Base-by-base conservation (phyloP, 64 coral and sea anemone genomes). In the Porites australiensis region DNA sequence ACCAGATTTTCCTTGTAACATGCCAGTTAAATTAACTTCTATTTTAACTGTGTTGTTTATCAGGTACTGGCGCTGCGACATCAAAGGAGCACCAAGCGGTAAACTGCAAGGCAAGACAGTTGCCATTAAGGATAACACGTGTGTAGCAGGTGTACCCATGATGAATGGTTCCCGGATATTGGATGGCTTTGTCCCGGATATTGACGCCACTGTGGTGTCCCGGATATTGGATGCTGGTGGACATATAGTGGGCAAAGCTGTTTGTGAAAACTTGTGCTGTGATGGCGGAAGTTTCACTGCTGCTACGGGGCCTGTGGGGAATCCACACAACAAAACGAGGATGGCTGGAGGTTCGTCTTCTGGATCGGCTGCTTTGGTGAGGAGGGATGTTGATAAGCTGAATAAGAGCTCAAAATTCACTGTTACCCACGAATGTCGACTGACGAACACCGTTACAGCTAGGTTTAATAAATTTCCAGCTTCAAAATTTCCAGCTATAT, bases 21-120 rank as follows among this genome's bases (percentile, higher is more conserved):
- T 37, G 27, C 27, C 27, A 37, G 27, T 37, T 1, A 0, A 37
- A 37, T 37, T 37, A 37, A 37, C 27, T 37, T 37, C 1, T 37
- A 37, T 4, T 77, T 27, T 79, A 11, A 43, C 51, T 54, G 4
- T 71, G 4, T 71, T 21, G 50, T 75, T 12, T 52, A 76, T 60
- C 44, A 98, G 95, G 95, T 92, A 88, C 89, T 98, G 96, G 96
- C 88, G 70, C 45, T 83, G 88, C 58, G 92, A 94, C 67, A 98
- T 98, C 44, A 57, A 64, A 22, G 95, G 95, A 44, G 91, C 95
- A 55, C 14, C 74, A 6, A 57, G 21, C 52, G 95, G 92, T 22
- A 94, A 88, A 87, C 92, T 97, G 9, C 16, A 87, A 5, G 88
- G 88, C 57, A 97, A 97, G 52, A 94, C 88, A 2, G 23, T 97